Evolutionary conservation across 2,797 vertebrate genomes (phyloP), one percentile per base, ranked within the genome.

Genomic region (Micropoecilia bifurca): DNA sequence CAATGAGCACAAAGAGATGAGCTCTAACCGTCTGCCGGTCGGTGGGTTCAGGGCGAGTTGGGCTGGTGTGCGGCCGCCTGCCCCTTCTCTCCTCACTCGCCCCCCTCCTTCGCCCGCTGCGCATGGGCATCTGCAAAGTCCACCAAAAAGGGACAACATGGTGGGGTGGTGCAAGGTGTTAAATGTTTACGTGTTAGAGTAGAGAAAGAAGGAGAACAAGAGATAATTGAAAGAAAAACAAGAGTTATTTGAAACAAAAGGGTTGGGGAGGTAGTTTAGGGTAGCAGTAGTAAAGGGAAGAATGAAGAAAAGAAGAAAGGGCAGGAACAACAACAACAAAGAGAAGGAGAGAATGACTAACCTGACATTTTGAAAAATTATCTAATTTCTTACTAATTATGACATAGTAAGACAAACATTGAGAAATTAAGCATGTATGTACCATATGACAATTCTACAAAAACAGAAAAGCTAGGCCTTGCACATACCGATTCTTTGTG

Each of bases 401-500:
- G 30, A 75, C 71, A 36, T 71, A 75, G 48, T 55, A 14, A 66
- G 33, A 46, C 28, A 75, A 76, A 77, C 79, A 73, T 45, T 66
- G 47, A 78, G 71, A 41, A 83, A 81, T 84, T 33, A 79, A 14
- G 41, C 81, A 88, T 73, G 80, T 84, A 85, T 36, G 80, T 72
- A 81, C 72, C 77, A 48, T 47, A 69, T 79, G 77, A 80, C 47
- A 84, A 71, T 28, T 69, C 9, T 82, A 73, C 75, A 7, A 75
- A 75, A 71, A 84, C 83, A 78, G 25, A 80, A 48, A 79, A 16
- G 13, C 16, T 22, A 80, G 43, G 74, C 76, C 75, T 88, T 72
- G 74, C 76, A 88, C 94, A 87, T 94, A 96, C 96, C 95, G 95
- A 95, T 94, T 96, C 96, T 95, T 96, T 96, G 93, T 96, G 95